Base-by-base conservation (phyloP, 2,113 vertebrate species). In the Cacatua alba region DNA sequence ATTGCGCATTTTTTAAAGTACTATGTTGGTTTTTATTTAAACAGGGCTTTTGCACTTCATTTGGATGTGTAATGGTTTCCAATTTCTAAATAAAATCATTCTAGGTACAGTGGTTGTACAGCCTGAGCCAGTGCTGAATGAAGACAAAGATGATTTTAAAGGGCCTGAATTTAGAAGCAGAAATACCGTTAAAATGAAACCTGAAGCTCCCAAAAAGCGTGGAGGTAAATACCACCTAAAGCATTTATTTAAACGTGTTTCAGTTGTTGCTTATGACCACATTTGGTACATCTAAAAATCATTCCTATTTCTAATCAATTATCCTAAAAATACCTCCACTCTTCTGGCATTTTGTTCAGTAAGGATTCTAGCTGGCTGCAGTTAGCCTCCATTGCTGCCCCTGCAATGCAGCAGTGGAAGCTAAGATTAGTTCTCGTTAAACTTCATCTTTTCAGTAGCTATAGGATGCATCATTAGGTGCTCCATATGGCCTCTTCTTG, bases 151-250 rank as follows among this genome's bases (percentile, higher is more conserved):
- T 98, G 99, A 99, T 96, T 99, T 99, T 98, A 99, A 99, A 98
- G 99, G 99, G 96, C 99, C 99, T 77, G 99, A 99, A 98, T 99
- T 99, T 98, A 98, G 99, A 97, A 99, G 98, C 97, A 99, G 99
- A 98, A 98, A 98, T 97, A 96, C 97, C 89, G 97, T 98, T 97
- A 99, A 99, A 98, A 98, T 98, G 96, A 99, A 99, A 98, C 98
- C 99, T 93, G 99, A 99, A 97, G 97, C 97, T 98, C 98, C 97
- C 97, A 99, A 98, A 97, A 99, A 99, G 98, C 98, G 98, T 95
- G 96, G 98, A 98, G 99, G 99, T 99, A 97, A 98, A 97, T 98
- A 98, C 97, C 97, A 74, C 84, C 97, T 97, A 91, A 97, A 97
- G 72, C 97, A 92, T 86, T 62, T 93, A 12, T 77, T 97, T 78